phyloP scores from a whole-genome alignment of 2,797 vertebrate genomes.

The Limosa lapponica region DNA sequence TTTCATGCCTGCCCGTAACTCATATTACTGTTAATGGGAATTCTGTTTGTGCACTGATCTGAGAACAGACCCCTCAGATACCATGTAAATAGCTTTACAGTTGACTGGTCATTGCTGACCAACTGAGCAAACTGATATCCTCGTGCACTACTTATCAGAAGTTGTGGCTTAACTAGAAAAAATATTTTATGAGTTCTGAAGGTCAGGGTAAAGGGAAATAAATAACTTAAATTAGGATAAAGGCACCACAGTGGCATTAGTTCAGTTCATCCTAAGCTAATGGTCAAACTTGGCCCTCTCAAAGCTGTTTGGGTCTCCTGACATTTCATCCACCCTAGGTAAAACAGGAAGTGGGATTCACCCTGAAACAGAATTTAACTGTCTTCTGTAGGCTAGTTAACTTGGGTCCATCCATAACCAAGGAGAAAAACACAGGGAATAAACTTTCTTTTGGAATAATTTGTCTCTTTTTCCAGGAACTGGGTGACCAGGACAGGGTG shows the following conservation, averaged over 20 bases:
- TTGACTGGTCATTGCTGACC: neutral
- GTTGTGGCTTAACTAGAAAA: neutral
- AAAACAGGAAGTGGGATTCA: neutral
- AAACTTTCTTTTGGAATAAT: neutral
- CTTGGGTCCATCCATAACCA: neutral
- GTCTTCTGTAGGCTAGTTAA: neutral
- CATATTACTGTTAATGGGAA: conserved; percentile 27
- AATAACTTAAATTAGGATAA: neutral
- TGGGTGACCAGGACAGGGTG: neutral
- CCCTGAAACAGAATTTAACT: neutral
- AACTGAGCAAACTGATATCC: conserved; percentile 6
- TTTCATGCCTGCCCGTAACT: neutral
- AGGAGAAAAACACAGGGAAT: neutral
- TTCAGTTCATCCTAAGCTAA: neutral
- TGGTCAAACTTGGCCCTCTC: neutral
- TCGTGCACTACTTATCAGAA: neutral
- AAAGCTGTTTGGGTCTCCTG: rapidly evolving
- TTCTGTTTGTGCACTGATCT: conserved; percentile 39
- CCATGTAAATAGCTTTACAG: conserved; percentile 27
- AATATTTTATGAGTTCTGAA: neutral
- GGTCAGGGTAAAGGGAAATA: neutral
- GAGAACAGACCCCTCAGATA: conserved; percentile 21
- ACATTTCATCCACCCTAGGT: rapidly evolving
- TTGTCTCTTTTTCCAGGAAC: neutral
- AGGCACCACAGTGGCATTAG: neutral